Evolutionary conservation across 2,797 vertebrate species (phyloP), one percentile per base, ranked within the genome.

Genomic region (Argentina silus): DNA sequence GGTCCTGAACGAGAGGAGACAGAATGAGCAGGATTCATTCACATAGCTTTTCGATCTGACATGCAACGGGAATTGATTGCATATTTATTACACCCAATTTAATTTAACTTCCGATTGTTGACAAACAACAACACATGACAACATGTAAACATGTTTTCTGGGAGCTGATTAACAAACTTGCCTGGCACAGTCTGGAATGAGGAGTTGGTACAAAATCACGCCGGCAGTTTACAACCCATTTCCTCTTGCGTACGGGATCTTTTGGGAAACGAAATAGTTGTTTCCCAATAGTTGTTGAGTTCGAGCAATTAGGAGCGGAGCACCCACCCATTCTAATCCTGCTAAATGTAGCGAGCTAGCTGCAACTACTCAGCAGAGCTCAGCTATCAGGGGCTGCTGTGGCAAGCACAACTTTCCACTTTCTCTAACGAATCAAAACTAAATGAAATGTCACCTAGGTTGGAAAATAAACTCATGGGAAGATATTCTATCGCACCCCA

Each of bases 251-350:
- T 5, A 87, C 69, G 0, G 93, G 91, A 69, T 95, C 94, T 88
- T 94, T 94, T 9, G 94, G 94, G 69, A 95, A 95, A 6, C 94
- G 86, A 10, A 94, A 95, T 14, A 95, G 89, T 82, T 95, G 94
- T 67, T 95, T 95, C 14, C 94, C 94, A 6, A 92, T 93, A 62
- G 88, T 93, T 62, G 93, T 93, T 6, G 94, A 95, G 70, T 95
- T 95, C 6, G 93, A 93, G 74, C 94, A 95, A 78, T 95, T 92
- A 6, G 94, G 94, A 83, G 94, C 94, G 0, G 94, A 95, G 72
- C 94, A 95, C 77, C 94, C 94, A n/a, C 94, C 94, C 94, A 95
- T 91, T 3, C 15, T 59, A 12, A 36, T 48, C 69, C 61, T 7
- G 23, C 68, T 44, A 75, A 42, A 50, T 60, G 62, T 53, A 7